Percentiles rank a stretch among this genome's conserved stretches.
phyloP scores from a whole-genome alignment of 2,797 vertebrate species.

The Falco peregrinus region DNA sequence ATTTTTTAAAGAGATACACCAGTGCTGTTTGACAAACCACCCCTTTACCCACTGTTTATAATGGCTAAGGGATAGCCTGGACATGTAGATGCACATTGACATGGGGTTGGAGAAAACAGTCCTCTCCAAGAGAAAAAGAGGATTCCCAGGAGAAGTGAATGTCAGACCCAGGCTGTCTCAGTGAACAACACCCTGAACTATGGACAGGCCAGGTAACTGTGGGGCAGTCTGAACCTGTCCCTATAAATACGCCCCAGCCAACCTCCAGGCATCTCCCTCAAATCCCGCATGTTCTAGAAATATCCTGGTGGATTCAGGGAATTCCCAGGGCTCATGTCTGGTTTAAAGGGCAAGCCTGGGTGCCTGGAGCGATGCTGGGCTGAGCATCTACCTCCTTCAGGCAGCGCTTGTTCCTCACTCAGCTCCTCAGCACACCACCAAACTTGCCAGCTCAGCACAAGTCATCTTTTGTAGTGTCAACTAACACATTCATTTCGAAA shows the following conservation, averaged over 20 bases:
- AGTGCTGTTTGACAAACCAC: not conserved
- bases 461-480: not conserved
- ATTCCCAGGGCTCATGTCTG: not conserved
- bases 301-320: not conserved
- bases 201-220: not conserved
- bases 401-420: not conserved
- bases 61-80: not conserved
- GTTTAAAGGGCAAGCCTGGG: not conserved
- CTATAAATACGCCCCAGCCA: not conserved
- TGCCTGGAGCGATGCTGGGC: not conserved
- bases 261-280: not conserved
- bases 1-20: not conserved
- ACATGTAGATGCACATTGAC: not conserved
- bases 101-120: not conserved
- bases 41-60: not conserved
- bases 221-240: not conserved
- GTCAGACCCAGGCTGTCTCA: not conserved
- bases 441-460: not conserved
- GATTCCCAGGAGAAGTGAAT: not conserved
- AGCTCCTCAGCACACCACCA: not conserved
- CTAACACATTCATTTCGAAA: not conserved
- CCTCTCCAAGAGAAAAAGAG: not conserved
- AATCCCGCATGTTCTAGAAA: not conserved
- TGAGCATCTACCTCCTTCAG: not conserved
- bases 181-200: not conserved